phyloP scores from a whole-genome alignment of 2,113 vertebrate genomes.

The Poecilia latipinna region DNA sequence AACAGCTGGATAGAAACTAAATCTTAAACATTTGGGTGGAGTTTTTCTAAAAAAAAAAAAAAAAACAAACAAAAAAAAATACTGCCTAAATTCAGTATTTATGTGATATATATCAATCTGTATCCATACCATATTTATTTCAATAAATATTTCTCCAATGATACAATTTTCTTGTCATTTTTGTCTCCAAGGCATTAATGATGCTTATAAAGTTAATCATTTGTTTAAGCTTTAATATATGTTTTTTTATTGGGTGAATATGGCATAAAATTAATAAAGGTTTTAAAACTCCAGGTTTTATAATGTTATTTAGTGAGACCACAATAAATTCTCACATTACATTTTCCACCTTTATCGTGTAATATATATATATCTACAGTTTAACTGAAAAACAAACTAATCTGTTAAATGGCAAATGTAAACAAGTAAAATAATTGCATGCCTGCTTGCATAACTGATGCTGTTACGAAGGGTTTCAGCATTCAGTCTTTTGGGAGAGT shows the following conservation, averaged over 20 bases:
- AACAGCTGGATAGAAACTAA: slow-evolving; percentile 55
- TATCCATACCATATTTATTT: slow-evolving; percentile 80
- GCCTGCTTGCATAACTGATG: no score
- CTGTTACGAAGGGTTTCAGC: no score
- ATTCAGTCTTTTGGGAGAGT: no score
- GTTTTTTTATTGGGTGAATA: neutral
- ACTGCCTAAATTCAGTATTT: slow-evolving; percentile 74
- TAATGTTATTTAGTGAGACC: no score
- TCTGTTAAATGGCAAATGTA: no score
- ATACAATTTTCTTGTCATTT: slow-evolving; percentile 14
- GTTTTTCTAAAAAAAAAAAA: slow-evolving; percentile 46
- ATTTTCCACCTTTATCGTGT: no score
- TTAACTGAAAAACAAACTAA: no score
- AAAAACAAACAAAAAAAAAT: slow-evolving; percentile 33
- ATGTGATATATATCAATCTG: slow-evolving; percentile 75
- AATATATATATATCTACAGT: no score
- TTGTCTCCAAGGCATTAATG: neutral
- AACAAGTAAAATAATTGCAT: no score
- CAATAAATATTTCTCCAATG: slow-evolving; percentile 80
- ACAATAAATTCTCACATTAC: no score
- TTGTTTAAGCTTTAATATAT: neutral
- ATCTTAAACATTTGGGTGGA: slow-evolving; percentile 38
- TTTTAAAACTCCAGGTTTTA: no score
- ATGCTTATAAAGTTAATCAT: neutral
- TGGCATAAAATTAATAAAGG: no score